Conservation (phyloP, 1,140 invertebrate species). For the Drosophila bocqueti region DNA sequence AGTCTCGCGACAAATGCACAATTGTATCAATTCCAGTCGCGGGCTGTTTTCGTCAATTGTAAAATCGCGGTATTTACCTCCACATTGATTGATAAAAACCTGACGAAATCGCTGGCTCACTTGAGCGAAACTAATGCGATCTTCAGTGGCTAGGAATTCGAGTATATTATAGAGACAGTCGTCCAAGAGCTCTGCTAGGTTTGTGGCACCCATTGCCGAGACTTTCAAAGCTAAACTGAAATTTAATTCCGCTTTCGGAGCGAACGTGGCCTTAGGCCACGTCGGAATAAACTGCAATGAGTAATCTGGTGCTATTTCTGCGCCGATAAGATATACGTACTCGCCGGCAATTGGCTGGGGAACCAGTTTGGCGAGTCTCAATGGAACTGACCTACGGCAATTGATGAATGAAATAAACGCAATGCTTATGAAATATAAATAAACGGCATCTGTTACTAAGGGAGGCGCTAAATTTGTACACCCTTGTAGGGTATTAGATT, state of each 20-base stretch:
- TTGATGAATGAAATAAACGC: conserved; percentile 4
- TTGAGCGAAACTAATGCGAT: conserved; percentile 47
- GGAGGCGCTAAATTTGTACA: too few relatives aligned
- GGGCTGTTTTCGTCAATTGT: conserved; percentile 14
- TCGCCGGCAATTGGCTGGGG: conserved; percentile 5
- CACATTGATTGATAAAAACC: conserved; percentile 22
- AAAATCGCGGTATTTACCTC: conserved; percentile 27
- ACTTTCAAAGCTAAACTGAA: conserved; percentile 16
- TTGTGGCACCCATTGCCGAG: conserved; percentile 30
- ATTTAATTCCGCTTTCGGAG: conserved; percentile 8
- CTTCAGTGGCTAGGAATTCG: conserved; percentile 16
- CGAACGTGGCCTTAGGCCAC: conserved; percentile 29
- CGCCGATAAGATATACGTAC: conserved; percentile 39
- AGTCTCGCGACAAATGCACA: conserved; percentile 50
- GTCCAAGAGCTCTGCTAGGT: conserved; percentile 46
- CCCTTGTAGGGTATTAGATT: neutral
- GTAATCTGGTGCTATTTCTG: conserved; percentile 38
- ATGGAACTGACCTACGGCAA: conserved; percentile 50
- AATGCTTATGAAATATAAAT: conserved; percentile 7
- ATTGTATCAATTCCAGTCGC: conserved; percentile 26
- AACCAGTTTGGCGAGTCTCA: conserved; percentile 25
- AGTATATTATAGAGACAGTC: conserved; percentile 57
- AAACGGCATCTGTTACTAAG: conserved; percentile 4
- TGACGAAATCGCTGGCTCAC: conserved; percentile 54
- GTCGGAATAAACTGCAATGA: conserved; percentile 38